phyloP scores from a whole-genome alignment of 2,888 invertebrate species.

The Apotomis capreana region DNA sequence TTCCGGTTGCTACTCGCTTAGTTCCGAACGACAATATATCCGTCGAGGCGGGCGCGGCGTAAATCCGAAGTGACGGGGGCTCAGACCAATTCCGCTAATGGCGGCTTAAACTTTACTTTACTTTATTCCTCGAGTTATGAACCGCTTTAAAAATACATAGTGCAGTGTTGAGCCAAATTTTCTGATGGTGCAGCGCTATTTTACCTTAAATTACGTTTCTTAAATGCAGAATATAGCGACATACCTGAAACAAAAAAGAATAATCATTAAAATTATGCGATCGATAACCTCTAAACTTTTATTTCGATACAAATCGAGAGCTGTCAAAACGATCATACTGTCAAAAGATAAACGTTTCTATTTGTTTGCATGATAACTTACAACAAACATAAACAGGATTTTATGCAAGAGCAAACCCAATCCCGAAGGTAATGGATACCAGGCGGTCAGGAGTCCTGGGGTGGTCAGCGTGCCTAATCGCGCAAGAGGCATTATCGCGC shows the following conservation, averaged over 20 bases:
- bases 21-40: constrained; percentile 42
- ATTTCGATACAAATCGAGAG: background rate
- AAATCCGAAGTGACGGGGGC: constrained; percentile 68
- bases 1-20: constrained; percentile 33
- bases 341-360: background rate
- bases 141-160: constrained; percentile 51
- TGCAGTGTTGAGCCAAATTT: constrained; percentile 31
- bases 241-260: constrained; percentile 56
- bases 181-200: constrained; percentile 13
- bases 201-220: constrained; percentile 2
- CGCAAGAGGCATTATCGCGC: constrained; percentile 79
- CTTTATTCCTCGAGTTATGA: constrained; percentile 58
- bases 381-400: constrained; percentile 23
- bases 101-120: constrained; percentile 70
- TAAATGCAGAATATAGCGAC: constrained; percentile 39
- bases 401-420: constrained; percentile 42
- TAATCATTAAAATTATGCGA: background rate
- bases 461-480: constrained; percentile 79
- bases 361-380: constrained; percentile 19
- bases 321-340: constrained; percentile 16
- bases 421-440: constrained; percentile 56
- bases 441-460: constrained; percentile 66
- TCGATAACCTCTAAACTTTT: background rate
- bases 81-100: constrained; percentile 74
- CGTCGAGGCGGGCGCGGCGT: constrained; percentile 43